Evolutionary conservation across 2,797 vertebrate genomes (phyloP), one percentile per base, ranked within the genome.

Genomic region (Myiotriccus ornatus): DNA sequence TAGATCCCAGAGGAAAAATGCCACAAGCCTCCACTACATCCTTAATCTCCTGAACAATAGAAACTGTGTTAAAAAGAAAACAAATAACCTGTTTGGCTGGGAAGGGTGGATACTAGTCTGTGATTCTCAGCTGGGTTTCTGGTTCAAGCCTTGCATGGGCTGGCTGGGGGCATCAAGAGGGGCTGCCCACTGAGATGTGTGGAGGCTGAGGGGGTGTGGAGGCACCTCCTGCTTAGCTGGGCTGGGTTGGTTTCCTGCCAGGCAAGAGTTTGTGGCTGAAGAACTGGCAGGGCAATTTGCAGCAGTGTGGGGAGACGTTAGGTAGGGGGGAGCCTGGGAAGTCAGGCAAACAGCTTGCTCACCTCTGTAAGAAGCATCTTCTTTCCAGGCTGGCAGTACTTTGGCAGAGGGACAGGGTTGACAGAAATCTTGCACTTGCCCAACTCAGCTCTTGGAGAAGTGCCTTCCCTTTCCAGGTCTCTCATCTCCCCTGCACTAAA

Each of bases 41-140:
- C 65, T 87, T 93, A 75, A 84, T 75, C 69, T 84, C 44, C 37
- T 15, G 37, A 92, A 94, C 76, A 96, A 91, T 34, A 88, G 94
- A 76, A 93, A 62, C 37, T 5, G 1, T 78, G 52, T 73, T 85
- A 11, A 62, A 84, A 87, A n/a, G 5, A 7, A 17, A 22, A 20
- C 59, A 62, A 62, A 41, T 39, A 65, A n/a, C 63, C 35, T 34
- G 34, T 44, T 63, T 90, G 91, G 78, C 46, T 83, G 63, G 47
- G 70, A 70, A 85, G 71, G 60, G 46, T 68, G 52, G 56, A 24
- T 70, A 21, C 28, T 52, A 2, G 0, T 53, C 49, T 28, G 24
- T 18, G 74, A 44, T 59, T 35, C 47, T 59, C 43, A 70, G 76
- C n/a, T 47, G 47, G n/a, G 39, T 65, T 91, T 77, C 60, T 74